A percentile compares a stretch with the other conserved stretches of the same genome.
Conservation (phyloP, 2,797 vertebrate genomes). For the Alauda arvensis region DNA sequence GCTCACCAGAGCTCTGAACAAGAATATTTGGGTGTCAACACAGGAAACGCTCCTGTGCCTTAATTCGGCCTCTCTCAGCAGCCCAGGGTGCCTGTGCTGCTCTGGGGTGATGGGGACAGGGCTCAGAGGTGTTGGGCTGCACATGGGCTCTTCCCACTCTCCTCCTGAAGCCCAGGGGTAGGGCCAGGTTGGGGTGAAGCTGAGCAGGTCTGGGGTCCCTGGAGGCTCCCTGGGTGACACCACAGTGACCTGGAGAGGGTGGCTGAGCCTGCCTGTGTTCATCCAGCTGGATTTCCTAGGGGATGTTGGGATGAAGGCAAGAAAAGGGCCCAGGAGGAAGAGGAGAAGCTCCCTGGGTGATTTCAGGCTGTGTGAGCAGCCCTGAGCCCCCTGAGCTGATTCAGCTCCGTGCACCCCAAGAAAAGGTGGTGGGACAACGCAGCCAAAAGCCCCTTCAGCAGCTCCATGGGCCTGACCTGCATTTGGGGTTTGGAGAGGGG, state of each 20-base stretch:
- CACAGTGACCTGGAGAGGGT: accelerated
- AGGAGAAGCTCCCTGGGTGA: background rate
- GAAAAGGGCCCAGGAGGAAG: background rate
- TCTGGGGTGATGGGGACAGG: background rate
- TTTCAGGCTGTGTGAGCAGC: background rate
- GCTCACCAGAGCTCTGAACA: background rate
- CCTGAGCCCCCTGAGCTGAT: background rate
- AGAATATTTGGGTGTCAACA: background rate
- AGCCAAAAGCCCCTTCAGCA: background rate
- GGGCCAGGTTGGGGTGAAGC: background rate
- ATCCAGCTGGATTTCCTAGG: background rate
- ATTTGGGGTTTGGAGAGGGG: background rate
- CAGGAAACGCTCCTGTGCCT: background rate
- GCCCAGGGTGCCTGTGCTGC: background rate
- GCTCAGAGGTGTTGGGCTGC: accelerated
- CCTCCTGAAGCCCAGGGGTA: background rate
- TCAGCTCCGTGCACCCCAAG: background rate
- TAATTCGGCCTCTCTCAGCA: background rate
- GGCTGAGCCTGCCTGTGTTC: accelerated
- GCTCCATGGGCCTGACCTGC: accelerated
- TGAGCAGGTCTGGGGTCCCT: background rate
- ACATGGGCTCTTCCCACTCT: accelerated
- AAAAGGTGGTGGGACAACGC: background rate
- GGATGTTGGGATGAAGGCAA: background rate
- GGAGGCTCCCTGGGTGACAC: background rate